Conservation (phyloP, 2,888 invertebrate species). For the Tenthredo mesomela region DNA sequence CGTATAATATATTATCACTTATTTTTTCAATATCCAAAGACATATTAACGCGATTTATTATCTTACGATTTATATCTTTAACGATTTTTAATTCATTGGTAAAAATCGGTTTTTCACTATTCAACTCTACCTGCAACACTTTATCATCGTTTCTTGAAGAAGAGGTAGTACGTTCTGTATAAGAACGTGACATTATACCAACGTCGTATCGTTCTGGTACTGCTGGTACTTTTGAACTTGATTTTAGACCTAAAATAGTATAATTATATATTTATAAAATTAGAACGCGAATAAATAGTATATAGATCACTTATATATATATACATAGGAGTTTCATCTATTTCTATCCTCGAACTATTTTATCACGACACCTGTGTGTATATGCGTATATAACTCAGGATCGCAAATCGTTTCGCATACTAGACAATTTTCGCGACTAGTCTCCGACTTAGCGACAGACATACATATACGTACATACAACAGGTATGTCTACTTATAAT, state of each 20-base stretch:
- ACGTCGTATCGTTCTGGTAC: slow-evolving; percentile 59
- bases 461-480: neutral
- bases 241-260: slow-evolving; percentile 63
- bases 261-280: neutral
- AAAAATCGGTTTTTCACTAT: neutral
- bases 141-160: too few relatives aligned
- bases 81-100: neutral
- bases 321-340: neutral
- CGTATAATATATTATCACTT: slow-evolving; percentile 50
- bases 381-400: too few relatives aligned
- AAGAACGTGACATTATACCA: slow-evolving; percentile 58
- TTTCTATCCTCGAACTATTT: neutral
- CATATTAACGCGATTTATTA: slow-evolving; percentile 48
- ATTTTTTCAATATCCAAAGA: slow-evolving; percentile 64
- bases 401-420: neutral
- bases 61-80: neutral
- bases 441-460: neutral
- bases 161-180: slow-evolving; percentile 53
- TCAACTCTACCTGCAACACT: slow-evolving; percentile 55
- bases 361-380: neutral
- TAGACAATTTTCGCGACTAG: neutral
- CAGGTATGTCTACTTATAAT: neutral
- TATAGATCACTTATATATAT: too few relatives aligned
- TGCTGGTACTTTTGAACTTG: slow-evolving; percentile 59
- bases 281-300: slow-evolving; percentile 22